Base-by-base conservation (phyloP, 1,140 invertebrate genomes). In the Halotydeus destructor region DNA sequence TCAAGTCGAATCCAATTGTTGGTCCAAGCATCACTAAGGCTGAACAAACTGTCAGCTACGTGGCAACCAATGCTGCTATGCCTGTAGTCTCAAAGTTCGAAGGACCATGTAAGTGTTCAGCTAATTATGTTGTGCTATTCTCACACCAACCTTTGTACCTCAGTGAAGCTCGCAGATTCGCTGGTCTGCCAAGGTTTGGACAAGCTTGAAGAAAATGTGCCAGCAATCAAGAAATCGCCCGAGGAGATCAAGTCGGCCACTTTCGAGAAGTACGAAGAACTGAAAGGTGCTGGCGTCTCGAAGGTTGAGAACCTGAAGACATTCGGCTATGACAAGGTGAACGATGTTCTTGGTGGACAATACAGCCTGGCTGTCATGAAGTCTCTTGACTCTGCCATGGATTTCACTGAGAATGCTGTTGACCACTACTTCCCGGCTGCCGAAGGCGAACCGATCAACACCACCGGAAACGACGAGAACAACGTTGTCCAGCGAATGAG, bases 161-260 rank as follows among this genome's bases (percentile, higher is more conserved):
- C 33, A 34, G 33, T 34, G 14, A n/a, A 14, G 23, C 24, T 46
- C 21, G 44, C 41, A 9, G 44, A 46, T 28, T 24, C 42, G 11
- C 9, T 45, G 8, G 44, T 41, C 11, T 46, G 44, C 28, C 41
- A 46, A 26, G 44, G 44, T 16, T 24, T 46, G 28, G 44, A 46
- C 21, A 30, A 34, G 3, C 30, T 46, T 3, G 41, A 32, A 25
- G 27, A 45, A 24, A 44, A n/a, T 32, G 41, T 46, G 5, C 44
- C 44, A 19, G 44, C 44, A 14, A 31, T 46, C 5, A 46, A 37
- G 16, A 23, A 46, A 23, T 23, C 41, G 12, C 44, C 44, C 11
- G 44, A 46, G 28, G 41, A 46, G 16, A 35, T 46, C 12, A 12
- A 28, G 12, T n/a, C 9, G 16, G 19, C 26, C 27, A 30, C 8